These are phyloP conservation scores for Thereva unica DNA, from an alignment of 2,888 invertebrate species.

Conservation along the genomic window DNA sequence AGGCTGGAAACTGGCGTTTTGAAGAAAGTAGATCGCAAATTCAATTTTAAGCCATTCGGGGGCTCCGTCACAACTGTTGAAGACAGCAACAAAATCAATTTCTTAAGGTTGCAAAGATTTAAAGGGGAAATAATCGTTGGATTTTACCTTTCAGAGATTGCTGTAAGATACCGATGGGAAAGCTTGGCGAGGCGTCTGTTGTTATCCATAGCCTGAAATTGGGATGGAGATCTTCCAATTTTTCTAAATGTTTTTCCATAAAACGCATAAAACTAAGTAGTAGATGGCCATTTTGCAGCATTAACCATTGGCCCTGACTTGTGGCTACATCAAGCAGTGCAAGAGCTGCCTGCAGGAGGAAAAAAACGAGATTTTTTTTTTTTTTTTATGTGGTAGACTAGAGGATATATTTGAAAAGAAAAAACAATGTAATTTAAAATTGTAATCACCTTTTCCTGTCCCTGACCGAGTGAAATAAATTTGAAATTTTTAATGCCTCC, in stretches of 20 bases:
- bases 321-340: slow-evolving; percentile 70
- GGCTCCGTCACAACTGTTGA: slow-evolving; percentile 86
- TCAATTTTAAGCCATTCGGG: slow-evolving; percentile 87
- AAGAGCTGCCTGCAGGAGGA: slow-evolving; percentile 66
- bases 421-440: not conserved
- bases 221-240: slow-evolving; percentile 79
- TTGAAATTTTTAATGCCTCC: slow-evolving; percentile 79
- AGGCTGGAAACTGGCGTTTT: slow-evolving; percentile 78
- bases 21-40: slow-evolving; percentile 85
- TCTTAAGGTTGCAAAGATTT: slow-evolving; percentile 13
- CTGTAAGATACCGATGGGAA: slow-evolving; percentile 89
- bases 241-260: slow-evolving; percentile 82
- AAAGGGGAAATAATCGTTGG: slow-evolving; percentile 2
- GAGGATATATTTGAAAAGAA: not conserved
- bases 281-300: slow-evolving; percentile 91
- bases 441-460: slow-evolving; percentile 78
- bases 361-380: too few species aligned
- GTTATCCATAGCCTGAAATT: slow-evolving; percentile 93
- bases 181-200: slow-evolving; percentile 83
- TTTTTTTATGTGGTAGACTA: too few species aligned
- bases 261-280: slow-evolving; percentile 76
- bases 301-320: slow-evolving; percentile 83
- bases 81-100: slow-evolving; percentile 40
- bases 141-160: slow-evolving; percentile 74
- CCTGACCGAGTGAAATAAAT: slow-evolving; percentile 90